Evolutionary conservation across 2,888 invertebrate genomes (phyloP), one percentile per base, ranked within the genome.

Genomic region (Ferrisia virgata): DNA sequence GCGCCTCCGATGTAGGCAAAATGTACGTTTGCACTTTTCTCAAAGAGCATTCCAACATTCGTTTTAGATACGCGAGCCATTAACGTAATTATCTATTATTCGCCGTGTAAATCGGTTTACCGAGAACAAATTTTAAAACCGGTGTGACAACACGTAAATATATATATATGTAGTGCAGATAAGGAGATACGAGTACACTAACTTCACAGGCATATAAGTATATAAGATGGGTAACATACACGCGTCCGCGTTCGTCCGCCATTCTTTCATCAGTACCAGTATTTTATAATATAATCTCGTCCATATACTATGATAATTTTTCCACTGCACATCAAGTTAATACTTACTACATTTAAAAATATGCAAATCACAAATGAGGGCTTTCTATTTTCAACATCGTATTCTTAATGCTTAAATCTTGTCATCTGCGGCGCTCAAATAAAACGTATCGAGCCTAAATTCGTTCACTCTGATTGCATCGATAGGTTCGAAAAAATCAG

Each of bases 91-190:
- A 28, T 64, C 58, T 64, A 64, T 28, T 28, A 47, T 47, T 47
- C 47, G 47, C 58, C 58, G 58, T 64, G 58, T 64, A 64, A 64
- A 64, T 64, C 58, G 58, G 25, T 64, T 64, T 28, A 64, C 22
- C 11, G 11, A 22, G 58, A 64, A 64, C 25, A 64, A 64, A 64
- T 64, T 64, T 64, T 28, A 64, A 64, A 64, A 64, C 58, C 58
- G 58, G 58, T 64, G 58, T 64, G 58, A 64, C 58, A 64, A 64
- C 58, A 64, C 58, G 58, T 64, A 64, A 25, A 47, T n/a, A n/a
- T n/a, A n/a, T n/a, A n/a, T n/a, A n/a, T n/a, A n/a, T n/a, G n/a
- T n/a, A n/a, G n/a, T n/a, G n/a, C n/a, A n/a, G n/a, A 47, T 47
- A 47, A 47, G 47, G n/a, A 47, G n/a, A 8, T n/a, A 47, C 18